Base-by-base conservation (phyloP, 2,888 invertebrate species). In the Aphrophora alni region DNA sequence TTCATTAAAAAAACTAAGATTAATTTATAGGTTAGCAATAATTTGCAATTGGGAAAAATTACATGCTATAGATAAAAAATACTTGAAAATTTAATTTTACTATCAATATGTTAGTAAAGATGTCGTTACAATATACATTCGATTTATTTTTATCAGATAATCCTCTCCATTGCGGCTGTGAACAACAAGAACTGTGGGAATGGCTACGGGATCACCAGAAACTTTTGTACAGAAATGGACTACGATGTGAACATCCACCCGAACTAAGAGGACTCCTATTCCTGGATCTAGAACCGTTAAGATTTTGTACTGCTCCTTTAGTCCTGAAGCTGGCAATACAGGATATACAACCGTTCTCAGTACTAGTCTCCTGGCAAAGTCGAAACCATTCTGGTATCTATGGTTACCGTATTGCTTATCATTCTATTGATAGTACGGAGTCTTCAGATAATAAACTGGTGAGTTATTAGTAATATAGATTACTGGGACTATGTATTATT, bases 181-280 rank as follows among this genome's bases (percentile, higher is more conserved):
- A 96, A 87, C 93, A 96, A 80, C 95, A 96, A 89, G 95, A 96
- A 87, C 91, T 97, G 75, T 96, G 97, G 95, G 94, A 94, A 89
- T 97, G 97, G 97, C 91, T 97, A 87, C 92, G 95, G 87, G 94
- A 96, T 88, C 95, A 97, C 89, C 92, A 93, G 86, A 95, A 96
- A 89, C 90, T 94, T 25, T 75, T 80, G 74, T 38, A 72, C 77
- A 69, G 84, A 86, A 84, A 81, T 83, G 33, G n/a, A 10, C 90
- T 95, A 85, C 92, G 93, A 84, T 97, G 97, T 88, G 95, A 95
- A 88, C 93, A 95, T 86, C 97, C 97, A 0, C 93, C 94, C 83
- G 94, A 94, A 88, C 91, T 96, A 83, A 92, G 93, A 83, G 95
- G 95, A 80, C 90, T 90, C 86, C 87, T 93, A 86, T 95, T 97